Evolutionary conservation across 2,888 invertebrate species (phyloP), one percentile per base, ranked within the genome.

Genomic region (Capitulum mitella): DNA sequence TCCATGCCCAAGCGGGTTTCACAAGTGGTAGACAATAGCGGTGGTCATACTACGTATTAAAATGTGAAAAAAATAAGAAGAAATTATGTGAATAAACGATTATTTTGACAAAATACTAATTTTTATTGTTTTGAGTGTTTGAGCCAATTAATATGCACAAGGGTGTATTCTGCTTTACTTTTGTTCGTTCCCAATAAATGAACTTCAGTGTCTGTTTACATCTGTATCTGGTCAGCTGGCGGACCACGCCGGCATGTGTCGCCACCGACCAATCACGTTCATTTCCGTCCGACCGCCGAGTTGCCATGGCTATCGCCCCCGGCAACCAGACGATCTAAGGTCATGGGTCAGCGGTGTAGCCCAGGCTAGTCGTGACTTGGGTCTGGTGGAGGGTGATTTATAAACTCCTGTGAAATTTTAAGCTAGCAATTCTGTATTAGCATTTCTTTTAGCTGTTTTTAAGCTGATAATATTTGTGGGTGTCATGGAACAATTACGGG

Each of bases 401-500:
- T 61, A 6, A 32, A 14, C 58, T 58, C 8, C 29, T 16, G 61
- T 61, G 61, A 61, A 61, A 61, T 61, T 61, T 61, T 61, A 61
- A 61, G 61, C n/a, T 61, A 32, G 14, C 32, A 61, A 61, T 61
- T 12, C n/a, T 16, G 32, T n/a, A 22, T 61, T 61, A n/a, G n/a
- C n/a, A 61, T 32, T 61, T 6, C 32, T 61, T 61, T 61, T 61
- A 32, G 22, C 14, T 14, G 29, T 61, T 61, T 32, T 61, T 32
- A 61, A 61, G 61, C 32, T 32, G n/a, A 61, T 61, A 61, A n/a
- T 61, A 61, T 32, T 6, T 16, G 32, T 61, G 61, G 32, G 32
- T 70, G 70, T 48, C 34, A 34, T 64, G 64, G 58, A 54, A 37
- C 61, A 70, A 70, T 10, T 80, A 43, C 37, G 51, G 37, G 61